These are phyloP conservation scores for Leucophora obtusa DNA, from an alignment of 2,888 invertebrate species.

Conservation along the genomic window DNA sequence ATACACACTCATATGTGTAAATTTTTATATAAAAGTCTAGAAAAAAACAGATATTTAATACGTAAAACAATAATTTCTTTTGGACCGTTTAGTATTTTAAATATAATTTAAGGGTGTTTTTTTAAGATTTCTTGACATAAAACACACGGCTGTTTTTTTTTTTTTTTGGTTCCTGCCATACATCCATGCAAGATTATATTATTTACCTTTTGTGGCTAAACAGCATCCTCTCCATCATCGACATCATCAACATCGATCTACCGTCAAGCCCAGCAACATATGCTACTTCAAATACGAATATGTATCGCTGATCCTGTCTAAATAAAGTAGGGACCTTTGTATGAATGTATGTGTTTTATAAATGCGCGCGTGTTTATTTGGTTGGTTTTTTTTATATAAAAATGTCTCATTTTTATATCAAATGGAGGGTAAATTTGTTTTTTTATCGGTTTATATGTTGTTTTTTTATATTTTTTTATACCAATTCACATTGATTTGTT, in stretches of 20 bases:
- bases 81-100: slow-evolving; percentile 14
- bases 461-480: slow-evolving; percentile 31
- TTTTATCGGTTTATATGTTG: slow-evolving; percentile 6
- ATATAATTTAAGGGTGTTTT: slow-evolving; percentile 42
- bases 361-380: slow-evolving; percentile 46
- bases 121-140: slow-evolving; percentile 52
- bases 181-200: slow-evolving; percentile 33
- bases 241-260: slow-evolving; percentile 16
- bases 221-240: slow-evolving; percentile 49
- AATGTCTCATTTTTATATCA: slow-evolving; percentile 63
- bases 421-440: slow-evolving; percentile 47
- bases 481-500: neutral
- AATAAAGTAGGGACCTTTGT: neutral
- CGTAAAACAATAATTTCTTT: slow-evolving; percentile 44
- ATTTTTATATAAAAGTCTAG: slow-evolving; percentile 14
- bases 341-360: slow-evolving; percentile 5
- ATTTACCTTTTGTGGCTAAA: slow-evolving; percentile 61
- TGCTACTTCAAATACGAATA: slow-evolving; percentile 24
- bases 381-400: slow-evolving; percentile 51
- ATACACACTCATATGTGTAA: neutral
- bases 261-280: slow-evolving; percentile 36
- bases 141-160: slow-evolving; percentile 60
- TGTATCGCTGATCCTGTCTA: slow-evolving; percentile 22
- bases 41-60: slow-evolving; percentile 13
- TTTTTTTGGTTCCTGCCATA: slow-evolving; percentile 32